A percentile compares a stretch with the other conserved stretches of the same genome.
phyloP scores from a whole-genome alignment of 2,888 invertebrate genomes.

The Fabriciana adippe region DNA sequence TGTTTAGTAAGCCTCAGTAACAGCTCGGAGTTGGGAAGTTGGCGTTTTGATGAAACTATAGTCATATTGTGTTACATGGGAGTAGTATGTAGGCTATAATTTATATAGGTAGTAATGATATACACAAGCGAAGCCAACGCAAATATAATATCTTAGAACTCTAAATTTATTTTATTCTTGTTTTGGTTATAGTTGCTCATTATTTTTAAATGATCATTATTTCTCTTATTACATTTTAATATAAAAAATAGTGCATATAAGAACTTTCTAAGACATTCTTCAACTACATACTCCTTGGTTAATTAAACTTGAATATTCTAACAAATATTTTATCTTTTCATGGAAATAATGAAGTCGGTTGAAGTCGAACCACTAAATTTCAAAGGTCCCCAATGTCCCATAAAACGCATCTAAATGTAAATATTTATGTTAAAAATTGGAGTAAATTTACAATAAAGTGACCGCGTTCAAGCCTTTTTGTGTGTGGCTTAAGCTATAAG shows the following conservation, averaged over 20 bases:
- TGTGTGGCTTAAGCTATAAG: conserved; percentile 36
- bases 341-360: conserved; percentile 19
- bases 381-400: conserved; percentile 40
- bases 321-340: conserved; percentile 21
- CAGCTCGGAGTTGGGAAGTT: too few relatives aligned
- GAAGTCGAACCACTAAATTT: conserved; percentile 38
- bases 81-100: too few relatives aligned
- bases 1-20: too few relatives aligned
- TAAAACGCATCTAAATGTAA: conserved; percentile 64
- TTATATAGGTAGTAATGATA: background rate
- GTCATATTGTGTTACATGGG: background rate
- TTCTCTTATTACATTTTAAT: too few relatives aligned
- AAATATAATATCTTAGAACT: too few relatives aligned
- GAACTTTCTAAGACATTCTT: background rate
- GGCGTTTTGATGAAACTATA: background rate
- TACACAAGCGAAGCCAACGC: too few relatives aligned
- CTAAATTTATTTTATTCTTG: too few relatives aligned
- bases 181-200: too few relatives aligned
- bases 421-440: conserved; percentile 66
- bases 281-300: conserved; percentile 1
- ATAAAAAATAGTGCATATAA: background rate
- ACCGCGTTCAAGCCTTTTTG: conserved; percentile 43
- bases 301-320: conserved; percentile 1
- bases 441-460: conserved; percentile 61
- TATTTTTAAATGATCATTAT: too few relatives aligned